Evolutionary conservation across 2,888 invertebrate species (phyloP).

Genomic region (Amphipoea oculea): DNA sequence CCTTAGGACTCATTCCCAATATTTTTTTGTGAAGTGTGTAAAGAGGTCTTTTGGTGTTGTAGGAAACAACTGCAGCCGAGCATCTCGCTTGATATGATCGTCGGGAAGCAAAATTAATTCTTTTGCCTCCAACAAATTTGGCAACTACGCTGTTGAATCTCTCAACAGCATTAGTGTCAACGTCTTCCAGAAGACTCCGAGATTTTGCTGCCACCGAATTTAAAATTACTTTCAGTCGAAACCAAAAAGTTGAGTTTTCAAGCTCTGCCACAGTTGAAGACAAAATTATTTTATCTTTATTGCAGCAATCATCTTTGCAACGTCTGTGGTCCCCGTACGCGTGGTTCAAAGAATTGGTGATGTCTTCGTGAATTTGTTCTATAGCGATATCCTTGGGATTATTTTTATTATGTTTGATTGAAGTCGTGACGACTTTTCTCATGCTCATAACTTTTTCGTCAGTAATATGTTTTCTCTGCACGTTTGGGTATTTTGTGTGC

Average conservation of each 20-base stretch:
- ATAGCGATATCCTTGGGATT: neutral
- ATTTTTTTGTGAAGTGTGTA: slow-evolving; percentile 11
- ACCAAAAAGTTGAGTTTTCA: slow-evolving; percentile 13
- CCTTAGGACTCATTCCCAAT: neutral
- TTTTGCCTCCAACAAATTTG: slow-evolving; percentile 11
- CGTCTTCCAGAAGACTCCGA: slow-evolving; percentile 9
- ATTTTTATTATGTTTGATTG: slow-evolving; percentile 4
- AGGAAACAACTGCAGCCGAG: slow-evolving; percentile 3
- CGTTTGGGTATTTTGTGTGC: no score
- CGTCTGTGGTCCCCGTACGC: slow-evolving; percentile 8
- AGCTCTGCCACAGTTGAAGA: slow-evolving; percentile 17
- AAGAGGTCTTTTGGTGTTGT: slow-evolving; percentile 13
- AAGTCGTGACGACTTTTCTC: slow-evolving; percentile 18
- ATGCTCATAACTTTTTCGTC: neutral
- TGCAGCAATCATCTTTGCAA: slow-evolving; percentile 13
- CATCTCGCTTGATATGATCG: slow-evolving; percentile 8
- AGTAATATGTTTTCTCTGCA: no score
- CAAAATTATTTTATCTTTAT: neutral
- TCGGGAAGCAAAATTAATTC: neutral
- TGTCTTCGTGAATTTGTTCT: slow-evolving; percentile 13
- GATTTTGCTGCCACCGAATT: slow-evolving; percentile 19
- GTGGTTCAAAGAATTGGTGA: slow-evolving; percentile 12
- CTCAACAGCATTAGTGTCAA: slow-evolving; percentile 16
- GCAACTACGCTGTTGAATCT: slow-evolving; percentile 19
- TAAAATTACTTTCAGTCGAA: slow-evolving; percentile 17